Percentiles rank a stretch among this genome's conserved stretches.
These are phyloP conservation scores for Spongilla lacustris DNA, from an alignment of 37 sponge, comb jelly and placozoan species.

Conservation along the genomic window DNA sequence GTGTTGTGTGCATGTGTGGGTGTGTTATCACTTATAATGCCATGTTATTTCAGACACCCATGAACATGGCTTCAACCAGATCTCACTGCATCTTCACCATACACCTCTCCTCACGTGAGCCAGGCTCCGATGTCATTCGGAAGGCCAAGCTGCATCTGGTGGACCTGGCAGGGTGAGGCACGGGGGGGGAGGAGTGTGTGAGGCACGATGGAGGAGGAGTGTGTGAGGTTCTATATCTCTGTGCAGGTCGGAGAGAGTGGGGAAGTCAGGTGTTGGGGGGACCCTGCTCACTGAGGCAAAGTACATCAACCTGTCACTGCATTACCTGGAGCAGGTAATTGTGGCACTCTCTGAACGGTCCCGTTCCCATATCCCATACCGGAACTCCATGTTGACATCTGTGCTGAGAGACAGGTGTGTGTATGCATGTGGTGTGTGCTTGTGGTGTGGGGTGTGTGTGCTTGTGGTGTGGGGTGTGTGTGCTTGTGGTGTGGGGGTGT, in stretches of 20 bases:
- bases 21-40: neutral
- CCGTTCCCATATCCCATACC: constrained; percentile 92
- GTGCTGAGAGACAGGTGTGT: constrained; percentile 93
- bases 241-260: constrained; percentile 92
- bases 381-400: constrained; percentile 99
- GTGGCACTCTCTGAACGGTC: constrained; percentile 96
- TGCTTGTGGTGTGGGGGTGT: neutral
- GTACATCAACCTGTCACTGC: constrained; percentile 97
- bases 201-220: neutral
- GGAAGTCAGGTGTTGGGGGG: constrained; percentile 88
- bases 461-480: constrained; percentile 6
- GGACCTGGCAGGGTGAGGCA: constrained; percentile 93
- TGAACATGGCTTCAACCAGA: constrained; percentile 99
- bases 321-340: constrained; percentile 96
- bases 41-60: constrained; percentile 80
- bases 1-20: neutral
- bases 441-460: neutral
- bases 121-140: constrained; percentile 80
- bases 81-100: constrained; percentile 99
- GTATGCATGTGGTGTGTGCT: constrained; percentile 3
- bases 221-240: neutral
- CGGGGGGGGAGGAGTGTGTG: neutral
- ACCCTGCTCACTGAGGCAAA: constrained; percentile 93
- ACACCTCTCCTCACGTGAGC: constrained; percentile 84
- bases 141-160: constrained; percentile 95